A percentile compares a stretch with the other conserved stretches of the same genome.
These are phyloP conservation scores for Drosophila glabriapex DNA, from an alignment of 2,888 invertebrate species.

Conservation along the genomic window DNA sequence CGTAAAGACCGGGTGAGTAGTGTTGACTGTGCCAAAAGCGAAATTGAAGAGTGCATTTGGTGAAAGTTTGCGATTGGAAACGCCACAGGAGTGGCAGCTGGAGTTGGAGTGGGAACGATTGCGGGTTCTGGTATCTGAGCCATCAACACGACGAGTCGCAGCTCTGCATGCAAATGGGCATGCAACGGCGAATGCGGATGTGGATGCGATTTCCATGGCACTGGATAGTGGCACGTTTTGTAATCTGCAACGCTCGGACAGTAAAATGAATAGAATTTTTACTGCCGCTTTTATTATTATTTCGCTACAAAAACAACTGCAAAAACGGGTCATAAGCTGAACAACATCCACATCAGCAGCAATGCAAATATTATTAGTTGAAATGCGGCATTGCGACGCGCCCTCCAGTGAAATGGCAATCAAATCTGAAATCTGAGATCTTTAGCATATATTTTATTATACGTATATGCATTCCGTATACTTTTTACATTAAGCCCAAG, in stretches of 20 bases:
- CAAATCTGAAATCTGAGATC: conserved; percentile 69
- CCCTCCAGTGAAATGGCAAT: conserved; percentile 51
- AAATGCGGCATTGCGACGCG: conserved; percentile 39
- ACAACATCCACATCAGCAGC: conserved; percentile 20
- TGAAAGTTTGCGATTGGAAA: conserved; percentile 61
- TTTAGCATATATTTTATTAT: conserved; percentile 59
- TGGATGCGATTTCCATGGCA: conserved; percentile 44
- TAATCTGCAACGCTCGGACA: conserved; percentile 80
- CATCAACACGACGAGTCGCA: conserved; percentile 56
- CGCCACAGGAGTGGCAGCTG: not conserved
- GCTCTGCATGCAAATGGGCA: conserved; percentile 63
- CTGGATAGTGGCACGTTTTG: conserved; percentile 66
- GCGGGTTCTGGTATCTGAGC: conserved; percentile 18
- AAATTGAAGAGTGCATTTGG: conserved; percentile 69
- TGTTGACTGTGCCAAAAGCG: conserved; percentile 35
- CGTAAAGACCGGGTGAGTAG: conserved; percentile 93
- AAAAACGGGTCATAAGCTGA: conserved; percentile 37
- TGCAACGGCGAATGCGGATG: conserved; percentile 28
- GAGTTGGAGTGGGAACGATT: not conserved
- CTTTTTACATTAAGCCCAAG: conserved; percentile 2
- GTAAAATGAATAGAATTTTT: conserved; percentile 82
- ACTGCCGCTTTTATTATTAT: conserved; percentile 75
- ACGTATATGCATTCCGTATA: conserved; percentile 13
- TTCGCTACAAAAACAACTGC: conserved; percentile 44
- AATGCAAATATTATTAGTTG: conserved; percentile 75